Base-by-base conservation (phyloP, 2,113 vertebrate species). In the Potamarius usumacintae region DNA sequence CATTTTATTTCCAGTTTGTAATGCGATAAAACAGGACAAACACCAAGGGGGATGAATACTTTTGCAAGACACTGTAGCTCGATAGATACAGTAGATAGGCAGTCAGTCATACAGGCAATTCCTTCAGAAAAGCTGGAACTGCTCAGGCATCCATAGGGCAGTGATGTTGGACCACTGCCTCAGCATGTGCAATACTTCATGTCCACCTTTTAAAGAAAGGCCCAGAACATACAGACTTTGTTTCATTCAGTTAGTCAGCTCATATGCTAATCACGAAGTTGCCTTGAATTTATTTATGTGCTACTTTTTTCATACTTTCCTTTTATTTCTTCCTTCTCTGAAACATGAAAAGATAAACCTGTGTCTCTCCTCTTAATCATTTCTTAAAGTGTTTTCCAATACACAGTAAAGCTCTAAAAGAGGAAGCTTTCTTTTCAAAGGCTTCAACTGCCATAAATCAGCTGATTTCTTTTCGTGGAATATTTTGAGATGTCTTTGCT, bases 271-370 rank as follows among this genome's bases (percentile, higher is more conserved):
- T 79, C 84, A 34, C 14, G 1, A 60, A 30, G 77, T 48, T 67
- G 53, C 34, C 10, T 27, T 71, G 65, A 87, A 89, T 89, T 79
- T 71, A 89, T 89, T 79, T 71, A 89, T 58, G 69, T 60, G 42
- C 25, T 77, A 81, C n/a, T 65, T 89, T 87, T 85, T 82, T 74
- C 69, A 10, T 15, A 6, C 76, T 84, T 67, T 77, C 20, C 48
- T 77, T 74, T 84, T 11, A 76, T 77, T 88, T 86, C 34, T 17
- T 83, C 80, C 79, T 67, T 84, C 65, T 27, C 27, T 83, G 2
- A 53, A 63, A 76, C 53, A 62, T 10, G 55, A 77, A 55, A 60
- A 81, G 67, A 67, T 30, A 82, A 89, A 83, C 55, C 84, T 12
- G 71, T 58, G 27, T 80, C 50, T 63, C 81, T 86, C 34, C 80